Base-by-base conservation (phyloP, 2,113 vertebrate species). In the Mustelus asterias region DNA sequence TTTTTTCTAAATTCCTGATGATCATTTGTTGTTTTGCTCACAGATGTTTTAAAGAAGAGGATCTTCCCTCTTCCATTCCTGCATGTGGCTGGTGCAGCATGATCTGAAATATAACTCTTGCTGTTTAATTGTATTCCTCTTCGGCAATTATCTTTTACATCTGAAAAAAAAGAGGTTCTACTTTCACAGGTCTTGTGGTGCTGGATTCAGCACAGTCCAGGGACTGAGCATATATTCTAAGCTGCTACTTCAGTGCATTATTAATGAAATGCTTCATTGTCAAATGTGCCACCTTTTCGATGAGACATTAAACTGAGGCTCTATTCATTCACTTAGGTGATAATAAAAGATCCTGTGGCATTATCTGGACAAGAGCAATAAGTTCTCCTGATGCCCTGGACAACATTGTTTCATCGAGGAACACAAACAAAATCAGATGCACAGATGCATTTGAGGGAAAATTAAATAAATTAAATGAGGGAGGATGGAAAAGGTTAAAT, bases 181-280 rank as follows among this genome's bases (percentile, higher is more conserved):
- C 60, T 93, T 93, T 93, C 20, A 37, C 33, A 65, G 89, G n/a
- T 93, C 26, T 93, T 93, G 89, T 93, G 33, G 89, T 65, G 33
- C 33, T n/a, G 6, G 14, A 93, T 65, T 29, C 48, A 4, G 11
- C 48, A 88, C 85, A 54, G 5, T 89, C 14, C n/a, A 37, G 89
- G 20, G 65, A 37, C n/a, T 37, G 60, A 65, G 60, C 6, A 37
- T 8, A 65, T 18, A 22, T 41, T 60, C 14, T 16, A 60, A 93
- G 20, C 29, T 18, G n/a, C 8, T 65, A n/a, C 33, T n/a, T 93
- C 33, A 37, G 9, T 65, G 60, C 60, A 67, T 37, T 65, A n/a
- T 65, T 18, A 6, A 65, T n/a, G 10, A 18, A 93, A 63, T n/a
- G 33, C 5, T 65, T 20, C 11, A 65, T 37, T 93, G 89, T 20